Percentiles rank a stretch among this genome's conserved stretches.
phyloP scores from a whole-genome alignment of 1,140 invertebrate genomes.

The Drosophila kohkoa region DNA sequence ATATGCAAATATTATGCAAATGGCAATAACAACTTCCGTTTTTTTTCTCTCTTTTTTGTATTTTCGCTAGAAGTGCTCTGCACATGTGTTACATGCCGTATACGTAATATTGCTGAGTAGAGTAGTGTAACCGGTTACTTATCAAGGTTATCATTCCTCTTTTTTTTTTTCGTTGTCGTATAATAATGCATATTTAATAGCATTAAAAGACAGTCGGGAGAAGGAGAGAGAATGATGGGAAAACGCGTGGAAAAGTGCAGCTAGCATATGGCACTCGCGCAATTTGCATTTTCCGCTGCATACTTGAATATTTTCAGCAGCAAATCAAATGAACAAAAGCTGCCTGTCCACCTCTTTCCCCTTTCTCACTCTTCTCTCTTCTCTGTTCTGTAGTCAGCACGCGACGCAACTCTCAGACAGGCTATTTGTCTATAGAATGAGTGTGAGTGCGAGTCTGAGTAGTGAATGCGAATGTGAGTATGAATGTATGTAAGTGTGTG shows the following conservation, averaged over 20 bases:
- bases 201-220: conserved; percentile 18
- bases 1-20: conserved; percentile 35
- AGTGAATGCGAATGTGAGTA: not conserved
- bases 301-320: conserved; percentile 63
- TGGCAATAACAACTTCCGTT: conserved; percentile 12
- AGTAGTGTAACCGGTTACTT: conserved; percentile 42
- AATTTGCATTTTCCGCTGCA: conserved; percentile 69
- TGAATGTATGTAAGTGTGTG: not conserved
- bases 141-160: conserved; percentile 63
- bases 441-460: not conserved
- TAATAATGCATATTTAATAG: conserved; percentile 71
- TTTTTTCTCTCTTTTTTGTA: no score
- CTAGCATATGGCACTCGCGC: conserved; percentile 7
- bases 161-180: conserved; percentile 6
- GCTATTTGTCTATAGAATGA: conserved; percentile 59
- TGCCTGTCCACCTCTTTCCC: not conserved
- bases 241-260: conserved; percentile 24
- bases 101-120: conserved; percentile 9
- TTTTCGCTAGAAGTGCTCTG: conserved; percentile 4
- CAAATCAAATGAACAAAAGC: not conserved
- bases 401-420: conserved; percentile 33
- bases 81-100: conserved; percentile 5
- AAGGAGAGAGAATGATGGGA: not conserved
- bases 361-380: no score
- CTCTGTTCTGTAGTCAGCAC: not conserved